These are phyloP conservation scores for Lonchura striata DNA, from an alignment of 2,113 vertebrate species.

Conservation along the genomic window DNA sequence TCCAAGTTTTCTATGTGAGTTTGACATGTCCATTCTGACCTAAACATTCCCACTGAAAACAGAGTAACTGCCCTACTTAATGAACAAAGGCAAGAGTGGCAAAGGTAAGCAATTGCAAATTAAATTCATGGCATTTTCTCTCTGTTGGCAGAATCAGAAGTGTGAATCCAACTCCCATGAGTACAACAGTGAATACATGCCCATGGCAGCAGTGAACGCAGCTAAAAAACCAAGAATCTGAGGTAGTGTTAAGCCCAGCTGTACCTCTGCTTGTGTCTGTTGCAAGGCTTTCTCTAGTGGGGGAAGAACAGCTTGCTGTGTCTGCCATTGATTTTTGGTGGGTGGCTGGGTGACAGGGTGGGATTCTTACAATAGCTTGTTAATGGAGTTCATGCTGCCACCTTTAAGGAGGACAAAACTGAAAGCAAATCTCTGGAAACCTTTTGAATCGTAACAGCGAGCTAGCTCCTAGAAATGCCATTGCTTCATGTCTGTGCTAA, in stretches of 20 bases:
- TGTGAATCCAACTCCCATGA: conserved; percentile 56
- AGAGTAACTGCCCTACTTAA: neutral
- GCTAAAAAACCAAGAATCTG: conserved; percentile 56
- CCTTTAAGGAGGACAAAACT: neutral
- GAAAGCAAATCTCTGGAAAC: neutral
- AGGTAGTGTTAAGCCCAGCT: conserved; percentile 30
- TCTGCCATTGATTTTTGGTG: neutral
- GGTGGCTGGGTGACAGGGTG: neutral
- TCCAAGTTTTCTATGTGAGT: neutral
- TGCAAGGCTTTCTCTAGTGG: neutral
- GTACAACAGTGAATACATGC: conserved; percentile 80
- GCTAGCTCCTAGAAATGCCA: neutral
- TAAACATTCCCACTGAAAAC: neutral
- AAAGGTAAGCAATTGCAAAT: neutral
- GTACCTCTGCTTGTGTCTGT: neutral
- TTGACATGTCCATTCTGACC: neutral
- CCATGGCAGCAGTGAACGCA: conserved; percentile 78
- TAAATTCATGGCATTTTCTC: conserved; percentile 14
- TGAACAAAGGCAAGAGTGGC: neutral
- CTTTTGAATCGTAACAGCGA: neutral
- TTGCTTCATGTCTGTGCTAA: neutral
- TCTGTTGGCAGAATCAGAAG: conserved; percentile 56
- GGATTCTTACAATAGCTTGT: neutral
- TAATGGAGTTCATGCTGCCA: neutral
- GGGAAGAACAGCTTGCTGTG: neutral